These are phyloP conservation scores for Wiebesia pumilae DNA, from an alignment of 1,140 invertebrate genomes.

Conservation along the genomic window DNA sequence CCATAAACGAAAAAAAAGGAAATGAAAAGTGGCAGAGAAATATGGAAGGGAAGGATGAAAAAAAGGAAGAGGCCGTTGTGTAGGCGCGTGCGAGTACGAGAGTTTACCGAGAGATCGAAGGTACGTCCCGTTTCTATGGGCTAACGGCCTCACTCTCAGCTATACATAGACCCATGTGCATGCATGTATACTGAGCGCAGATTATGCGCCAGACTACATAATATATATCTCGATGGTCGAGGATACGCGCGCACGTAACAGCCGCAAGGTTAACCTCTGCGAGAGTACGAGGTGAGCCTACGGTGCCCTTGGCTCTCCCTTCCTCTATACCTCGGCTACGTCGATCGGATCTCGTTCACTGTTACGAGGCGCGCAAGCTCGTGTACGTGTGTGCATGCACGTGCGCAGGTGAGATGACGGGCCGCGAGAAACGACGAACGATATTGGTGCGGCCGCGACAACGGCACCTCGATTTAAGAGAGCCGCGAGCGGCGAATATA, in stretches of 20 bases:
- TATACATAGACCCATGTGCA: slow-evolving; percentile 6
- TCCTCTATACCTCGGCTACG: not conserved
- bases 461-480: slow-evolving; percentile 62
- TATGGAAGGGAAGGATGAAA: not conserved
- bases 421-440: slow-evolving; percentile 28
- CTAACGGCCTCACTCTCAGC: slow-evolving; percentile 41
- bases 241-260: slow-evolving; percentile 45
- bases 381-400: not conserved
- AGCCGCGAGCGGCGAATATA: slow-evolving; percentile 55
- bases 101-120: slow-evolving; percentile 7
- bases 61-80: slow-evolving; percentile 12
- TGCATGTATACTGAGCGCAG: slow-evolving; percentile 22
- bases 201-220: slow-evolving; percentile 50
- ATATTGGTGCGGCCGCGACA: slow-evolving; percentile 47
- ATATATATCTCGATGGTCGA: slow-evolving; percentile 36
- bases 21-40: not conserved
- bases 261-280: slow-evolving; percentile 29
- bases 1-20: not conserved
- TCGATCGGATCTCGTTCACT: slow-evolving; percentile 67
- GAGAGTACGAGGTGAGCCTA: slow-evolving; percentile 63
- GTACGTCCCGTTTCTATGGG: slow-evolving; percentile 42
- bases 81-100: slow-evolving; percentile 9
- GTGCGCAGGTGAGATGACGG: slow-evolving; percentile 20
- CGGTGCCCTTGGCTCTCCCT: slow-evolving; percentile 60
- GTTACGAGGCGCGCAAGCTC: slow-evolving; percentile 46